Evolutionary conservation across 1,140 invertebrate genomes (phyloP).

Genomic region (Gonatopus flavifemur): DNA sequence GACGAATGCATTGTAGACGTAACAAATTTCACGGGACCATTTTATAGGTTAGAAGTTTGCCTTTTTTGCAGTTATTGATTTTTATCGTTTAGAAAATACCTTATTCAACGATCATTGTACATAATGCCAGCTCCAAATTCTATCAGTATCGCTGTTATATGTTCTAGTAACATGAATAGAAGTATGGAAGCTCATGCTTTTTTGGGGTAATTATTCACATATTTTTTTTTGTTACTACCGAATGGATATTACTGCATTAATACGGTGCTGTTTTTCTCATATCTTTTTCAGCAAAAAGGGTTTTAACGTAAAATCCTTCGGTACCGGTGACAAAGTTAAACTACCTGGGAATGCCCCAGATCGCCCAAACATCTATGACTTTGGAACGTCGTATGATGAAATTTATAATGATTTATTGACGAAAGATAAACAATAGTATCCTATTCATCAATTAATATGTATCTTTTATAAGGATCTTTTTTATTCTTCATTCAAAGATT

Average conservation of each 20-base stretch:
- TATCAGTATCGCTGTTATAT: conserved; percentile 90
- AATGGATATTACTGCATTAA: conserved; percentile 1
- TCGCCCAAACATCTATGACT: conserved; percentile 97
- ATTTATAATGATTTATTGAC: conserved; percentile 93
- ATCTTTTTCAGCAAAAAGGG: conserved; percentile 83
- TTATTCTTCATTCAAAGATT: too few species aligned
- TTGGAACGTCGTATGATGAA: conserved; percentile 93
- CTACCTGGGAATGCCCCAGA: conserved; percentile 93
- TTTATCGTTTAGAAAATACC: conserved; percentile 12
- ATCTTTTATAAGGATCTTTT: conserved; percentile 5
- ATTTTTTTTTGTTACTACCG: background rate
- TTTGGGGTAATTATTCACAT: conserved; percentile 63
- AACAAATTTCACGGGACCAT: conserved; percentile 14
- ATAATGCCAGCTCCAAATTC: conserved; percentile 56
- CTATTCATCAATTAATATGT: conserved; percentile 41
- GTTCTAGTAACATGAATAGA: conserved; percentile 98
- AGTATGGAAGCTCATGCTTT: conserved; percentile 99
- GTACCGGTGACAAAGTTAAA: conserved; percentile 97
- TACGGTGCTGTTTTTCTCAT: background rate
- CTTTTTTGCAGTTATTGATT: conserved; percentile 3
- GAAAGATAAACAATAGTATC: conserved; percentile 88
- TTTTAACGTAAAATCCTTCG: conserved; percentile 94
- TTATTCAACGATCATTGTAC: too few species aligned
- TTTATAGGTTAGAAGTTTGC: conserved; percentile 15
- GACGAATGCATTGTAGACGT: conserved; percentile 14